phyloP scores from a whole-genome alignment of 2,888 invertebrate genomes.

The Ferdinandea cuprea region DNA sequence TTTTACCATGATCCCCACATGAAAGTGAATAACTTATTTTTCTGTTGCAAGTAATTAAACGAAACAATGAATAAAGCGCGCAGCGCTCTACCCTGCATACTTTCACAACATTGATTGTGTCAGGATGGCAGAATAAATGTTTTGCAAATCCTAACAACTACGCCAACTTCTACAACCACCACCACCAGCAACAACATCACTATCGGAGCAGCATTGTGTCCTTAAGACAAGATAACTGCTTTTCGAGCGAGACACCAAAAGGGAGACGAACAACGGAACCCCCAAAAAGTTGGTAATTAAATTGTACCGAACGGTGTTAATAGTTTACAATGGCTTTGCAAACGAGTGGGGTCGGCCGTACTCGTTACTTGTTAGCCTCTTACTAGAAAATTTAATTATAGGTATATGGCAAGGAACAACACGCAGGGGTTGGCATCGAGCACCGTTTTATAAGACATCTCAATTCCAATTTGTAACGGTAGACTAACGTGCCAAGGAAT shows the following conservation, averaged over 20 bases:
- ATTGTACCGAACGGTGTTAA: conserved; percentile 74
- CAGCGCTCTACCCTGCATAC: conserved; percentile 6
- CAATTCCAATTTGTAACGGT: conserved; percentile 74
- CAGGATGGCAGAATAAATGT: conserved; percentile 67
- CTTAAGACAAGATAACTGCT: conserved; percentile 60
- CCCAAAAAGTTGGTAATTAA: conserved; percentile 71
- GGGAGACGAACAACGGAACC: conserved; percentile 27
- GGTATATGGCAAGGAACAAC: no score
- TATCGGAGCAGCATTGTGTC: conserved; percentile 37
- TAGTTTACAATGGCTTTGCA: conserved; percentile 70
- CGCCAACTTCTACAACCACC: conserved; percentile 8
- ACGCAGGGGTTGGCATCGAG: conserved; percentile 27
- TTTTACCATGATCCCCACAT: conserved; percentile 43
- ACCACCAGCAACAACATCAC: not conserved
- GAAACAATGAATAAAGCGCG: conserved; percentile 58
- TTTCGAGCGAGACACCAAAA: conserved; percentile 33
- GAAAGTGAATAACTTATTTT: conserved; percentile 63
- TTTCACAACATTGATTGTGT: conserved; percentile 56
- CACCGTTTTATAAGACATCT: conserved; percentile 62
- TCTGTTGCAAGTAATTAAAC: conserved; percentile 72
- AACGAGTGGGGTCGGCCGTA: not conserved
- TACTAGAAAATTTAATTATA: conserved; percentile 72
- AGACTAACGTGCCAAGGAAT: conserved; percentile 71
- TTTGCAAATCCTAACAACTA: conserved; percentile 63
- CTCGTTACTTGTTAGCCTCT: conserved; percentile 46